Evolutionary conservation across 2,113 vertebrate species (phyloP).

Genomic region (Galemys pyrenaicus): DNA sequence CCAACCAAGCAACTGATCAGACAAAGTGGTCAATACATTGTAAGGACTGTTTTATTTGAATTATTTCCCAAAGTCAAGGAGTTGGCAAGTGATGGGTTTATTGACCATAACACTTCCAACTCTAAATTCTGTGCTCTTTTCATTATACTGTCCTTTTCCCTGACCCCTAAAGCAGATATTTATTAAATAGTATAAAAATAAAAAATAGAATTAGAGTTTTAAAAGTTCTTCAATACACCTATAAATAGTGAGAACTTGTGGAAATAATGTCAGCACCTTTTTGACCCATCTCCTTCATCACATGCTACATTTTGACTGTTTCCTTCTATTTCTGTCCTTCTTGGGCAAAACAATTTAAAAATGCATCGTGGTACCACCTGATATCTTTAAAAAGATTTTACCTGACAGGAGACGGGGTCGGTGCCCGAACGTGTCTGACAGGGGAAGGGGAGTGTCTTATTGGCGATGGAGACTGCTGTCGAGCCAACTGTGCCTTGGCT

Average conservation of each 20-base stretch:
- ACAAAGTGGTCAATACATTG: not conserved
- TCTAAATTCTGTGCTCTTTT: not conserved
- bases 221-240: not conserved
- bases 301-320: not conserved
- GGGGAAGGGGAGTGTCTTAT: conserved; percentile 97
- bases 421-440: conserved; percentile 95
- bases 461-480: conserved; percentile 97
- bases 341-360: not conserved
- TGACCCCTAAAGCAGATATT: not conserved
- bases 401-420: conserved; percentile 95
- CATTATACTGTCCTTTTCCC: not conserved
- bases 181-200: not conserved
- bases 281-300: not conserved
- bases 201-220: not conserved
- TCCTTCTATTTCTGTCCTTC: not conserved
- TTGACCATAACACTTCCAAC: not conserved
- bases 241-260: not conserved
- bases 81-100: not conserved
- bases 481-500: conserved; percentile 89
- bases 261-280: not conserved
- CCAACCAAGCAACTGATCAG: not conserved
- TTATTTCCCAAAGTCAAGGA: not conserved
- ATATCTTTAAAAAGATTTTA: conserved; percentile 76
- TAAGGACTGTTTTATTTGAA: not conserved
- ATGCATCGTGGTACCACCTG: not conserved